Evolutionary conservation across 2,888 invertebrate genomes (phyloP).

Genomic region (Ametastegia equiseti): DNA sequence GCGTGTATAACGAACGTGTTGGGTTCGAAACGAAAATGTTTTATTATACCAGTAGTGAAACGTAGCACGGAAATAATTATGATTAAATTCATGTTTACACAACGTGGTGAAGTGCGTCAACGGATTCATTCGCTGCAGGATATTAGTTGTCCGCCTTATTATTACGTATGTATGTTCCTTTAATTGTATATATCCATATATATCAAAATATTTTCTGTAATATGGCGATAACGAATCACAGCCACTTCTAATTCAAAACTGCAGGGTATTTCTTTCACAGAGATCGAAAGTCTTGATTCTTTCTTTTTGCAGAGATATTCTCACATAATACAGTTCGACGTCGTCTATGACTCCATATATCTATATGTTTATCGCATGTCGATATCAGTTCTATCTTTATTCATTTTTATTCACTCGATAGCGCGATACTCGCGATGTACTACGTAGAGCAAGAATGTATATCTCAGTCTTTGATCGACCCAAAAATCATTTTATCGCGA

Average conservation of each 20-base stretch:
- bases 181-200: background rate
- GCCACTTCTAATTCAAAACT: background rate
- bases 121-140: background rate
- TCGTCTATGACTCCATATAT: background rate
- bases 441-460: background rate
- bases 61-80: background rate
- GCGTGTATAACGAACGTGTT: background rate
- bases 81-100: slow-evolving; percentile 12
- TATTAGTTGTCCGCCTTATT: background rate
- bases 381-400: background rate
- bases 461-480: background rate
- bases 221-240: background rate
- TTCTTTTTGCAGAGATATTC: background rate
- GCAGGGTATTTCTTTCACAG: background rate
- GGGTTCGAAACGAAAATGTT: background rate
- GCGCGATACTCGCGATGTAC: background rate
- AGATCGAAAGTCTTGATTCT: background rate
- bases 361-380: background rate
- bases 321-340: too few species aligned
- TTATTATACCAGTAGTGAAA: background rate
- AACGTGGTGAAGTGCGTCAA: slow-evolving; percentile 8
- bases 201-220: background rate
- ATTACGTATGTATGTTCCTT: background rate
- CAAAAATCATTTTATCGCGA: background rate
- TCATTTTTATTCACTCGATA: background rate